A percentile compares a stretch with the other conserved stretches of the same genome.
Conservation (phyloP, 2,797 vertebrate genomes). For the Acipenser oxyrinchus region DNA sequence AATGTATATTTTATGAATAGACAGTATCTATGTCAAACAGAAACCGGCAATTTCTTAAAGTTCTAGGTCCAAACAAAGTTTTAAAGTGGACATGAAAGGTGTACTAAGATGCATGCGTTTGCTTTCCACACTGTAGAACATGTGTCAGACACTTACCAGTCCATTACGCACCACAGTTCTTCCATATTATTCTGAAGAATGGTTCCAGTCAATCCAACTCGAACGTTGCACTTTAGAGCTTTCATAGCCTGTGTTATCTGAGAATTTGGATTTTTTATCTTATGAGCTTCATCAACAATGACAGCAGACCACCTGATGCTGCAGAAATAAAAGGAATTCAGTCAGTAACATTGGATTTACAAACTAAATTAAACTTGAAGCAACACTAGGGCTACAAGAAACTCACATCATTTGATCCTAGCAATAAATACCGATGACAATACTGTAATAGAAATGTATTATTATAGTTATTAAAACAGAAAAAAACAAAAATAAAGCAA, state of each 20-base stretch:
- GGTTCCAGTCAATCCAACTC: constrained; percentile 91
- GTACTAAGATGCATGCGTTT: no score
- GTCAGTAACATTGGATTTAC: constrained; percentile 9
- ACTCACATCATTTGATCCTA: neutral
- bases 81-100: no score
- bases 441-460: neutral
- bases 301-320: constrained; percentile 86
- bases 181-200: constrained; percentile 93
- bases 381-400: neutral
- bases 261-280: constrained; percentile 89
- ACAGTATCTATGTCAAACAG: no score
- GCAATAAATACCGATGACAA: neutral
- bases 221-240: constrained; percentile 69
- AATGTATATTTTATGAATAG: neutral
- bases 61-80: no score
- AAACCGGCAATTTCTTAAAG: no score
- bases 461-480: neutral
- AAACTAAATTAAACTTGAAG: neutral
- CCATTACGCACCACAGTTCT: constrained; percentile 96
- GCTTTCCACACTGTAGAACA: no score
- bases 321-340: constrained; percentile 6
- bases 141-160: constrained; percentile 67
- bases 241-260: constrained; percentile 89
- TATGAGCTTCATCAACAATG: constrained; percentile 89
- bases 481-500: no score